Percentiles rank a stretch among this genome's conserved stretches.
Evolutionary conservation across 2,888 invertebrate species (phyloP).

Genomic region (Drosophila affinis): DNA sequence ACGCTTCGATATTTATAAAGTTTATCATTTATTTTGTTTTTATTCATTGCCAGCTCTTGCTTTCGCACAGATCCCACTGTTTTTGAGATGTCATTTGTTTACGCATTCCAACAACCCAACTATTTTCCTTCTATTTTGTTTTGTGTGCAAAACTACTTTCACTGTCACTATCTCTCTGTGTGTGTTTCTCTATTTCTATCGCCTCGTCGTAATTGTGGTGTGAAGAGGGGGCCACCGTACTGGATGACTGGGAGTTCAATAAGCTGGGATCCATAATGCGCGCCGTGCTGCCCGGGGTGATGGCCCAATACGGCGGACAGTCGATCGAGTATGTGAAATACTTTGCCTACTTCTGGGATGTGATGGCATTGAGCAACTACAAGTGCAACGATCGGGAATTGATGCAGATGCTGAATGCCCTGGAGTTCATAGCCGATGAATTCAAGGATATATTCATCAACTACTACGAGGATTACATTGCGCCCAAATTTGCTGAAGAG

Average conservation of each 20-base stretch:
- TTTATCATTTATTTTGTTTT: slow-evolving; percentile 18
- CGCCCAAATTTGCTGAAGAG: slow-evolving; percentile 71
- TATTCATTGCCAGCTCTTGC: slow-evolving; percentile 33
- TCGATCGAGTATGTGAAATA: slow-evolving; percentile 68
- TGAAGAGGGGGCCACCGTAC: slow-evolving; percentile 61
- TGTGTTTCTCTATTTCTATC: slow-evolving; percentile 21
- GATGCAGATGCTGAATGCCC: slow-evolving; percentile 72
- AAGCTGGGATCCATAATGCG: slow-evolving; percentile 71
- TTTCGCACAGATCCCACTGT: slow-evolving; percentile 10
- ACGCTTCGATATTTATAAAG: not conserved
- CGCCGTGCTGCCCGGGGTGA: slow-evolving; percentile 63
- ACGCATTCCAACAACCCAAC: not conserved
- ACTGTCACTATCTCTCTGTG: slow-evolving; percentile 30
- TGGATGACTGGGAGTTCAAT: slow-evolving; percentile 74
- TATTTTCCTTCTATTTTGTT: not conserved
- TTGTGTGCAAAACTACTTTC: slow-evolving; percentile 13
- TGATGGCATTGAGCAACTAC: slow-evolving; percentile 70
- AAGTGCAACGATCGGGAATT: slow-evolving; percentile 71
- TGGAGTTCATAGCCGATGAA: slow-evolving; percentile 71
- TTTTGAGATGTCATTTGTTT: slow-evolving; percentile 5
- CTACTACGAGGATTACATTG: slow-evolving; percentile 72
- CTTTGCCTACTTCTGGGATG: slow-evolving; percentile 71
- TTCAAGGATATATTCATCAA: slow-evolving; percentile 73
- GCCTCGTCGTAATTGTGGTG: slow-evolving; percentile 6
- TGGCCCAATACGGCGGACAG: slow-evolving; percentile 65